Base-by-base conservation (phyloP, 1,140 invertebrate genomes). In the Drosophila persimilis region DNA sequence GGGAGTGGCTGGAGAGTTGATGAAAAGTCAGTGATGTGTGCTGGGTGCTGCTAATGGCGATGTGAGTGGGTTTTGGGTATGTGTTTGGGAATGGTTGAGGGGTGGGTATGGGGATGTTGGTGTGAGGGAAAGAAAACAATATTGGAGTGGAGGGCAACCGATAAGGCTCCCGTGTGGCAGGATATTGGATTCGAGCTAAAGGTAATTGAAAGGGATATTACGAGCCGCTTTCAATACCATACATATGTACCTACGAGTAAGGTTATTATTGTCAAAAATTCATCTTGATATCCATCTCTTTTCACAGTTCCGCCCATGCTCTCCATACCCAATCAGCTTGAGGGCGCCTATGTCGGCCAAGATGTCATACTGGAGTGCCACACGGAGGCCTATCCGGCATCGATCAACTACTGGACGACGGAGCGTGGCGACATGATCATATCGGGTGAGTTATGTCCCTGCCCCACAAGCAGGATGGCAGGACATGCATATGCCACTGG, bases 341-440 rank as follows among this genome's bases (percentile, higher is more conserved):
- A 96, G 91, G 96, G 94, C 22, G 96, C 96, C 57, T 95, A 96
- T 88, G 91, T 96, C 54, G 96, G 96, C 9, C 95, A 97, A 91
- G 95, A 97, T 91, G 95, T 97, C 6, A 94, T 94, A 11, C 92
- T 97, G 20, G 96, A 97, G 91, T 98, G 97, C 91, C 95, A 96
- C 83, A 97, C 96, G 0, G 96, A 98, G 92, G 96, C 96, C 48
- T 97, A 96, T 92, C 96, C 97, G 9, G 95, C 95, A 56, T 97
- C 96, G 7, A 97, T 97, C 83, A 97, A 97, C 92, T 97, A 97
- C 78, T 97, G 96, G 96, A 97, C 95, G 5, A 97, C 95, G 1
- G 95, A 97, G 79, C 93, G 94, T 41, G 96, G 96, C 45, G 95
- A 96, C 81, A 97, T 97, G 96, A 97, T 97, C 77, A 95, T 97